Percentiles rank a stretch among this genome's conserved stretches.
Evolutionary conservation across 1,140 invertebrate species (phyloP).

Genomic region (Halyomorpha halys): DNA sequence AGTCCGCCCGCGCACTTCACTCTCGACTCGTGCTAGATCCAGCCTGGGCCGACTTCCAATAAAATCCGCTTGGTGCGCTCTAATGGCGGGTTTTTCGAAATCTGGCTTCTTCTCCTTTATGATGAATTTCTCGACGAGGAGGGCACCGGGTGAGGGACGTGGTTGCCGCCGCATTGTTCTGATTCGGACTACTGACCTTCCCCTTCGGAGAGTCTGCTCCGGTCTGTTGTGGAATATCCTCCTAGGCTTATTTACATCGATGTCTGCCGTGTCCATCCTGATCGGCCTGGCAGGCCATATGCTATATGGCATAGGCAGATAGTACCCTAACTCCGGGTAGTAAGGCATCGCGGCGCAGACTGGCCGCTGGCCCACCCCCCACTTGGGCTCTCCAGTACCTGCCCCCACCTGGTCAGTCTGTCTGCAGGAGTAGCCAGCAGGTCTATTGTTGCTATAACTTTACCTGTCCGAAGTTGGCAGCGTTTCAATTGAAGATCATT

Average conservation of each 20-base stretch:
- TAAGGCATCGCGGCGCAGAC: slow-evolving; percentile 1
- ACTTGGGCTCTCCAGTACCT: neutral
- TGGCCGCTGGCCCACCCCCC: neutral
- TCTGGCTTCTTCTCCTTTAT: slow-evolving; percentile 45
- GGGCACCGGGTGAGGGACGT: slow-evolving; percentile 47
- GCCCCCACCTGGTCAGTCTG: neutral
- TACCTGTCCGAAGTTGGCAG: no score
- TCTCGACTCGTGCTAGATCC: neutral
- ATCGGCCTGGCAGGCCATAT: neutral
- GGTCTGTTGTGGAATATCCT: neutral
- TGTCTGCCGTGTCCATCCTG: slow-evolving; percentile 14
- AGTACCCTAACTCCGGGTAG: slow-evolving; percentile 6
- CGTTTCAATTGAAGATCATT: no score
- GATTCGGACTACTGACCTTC: slow-evolving; percentile 18
- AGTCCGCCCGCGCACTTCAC: neutral
- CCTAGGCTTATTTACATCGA: neutral
- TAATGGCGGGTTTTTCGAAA: slow-evolving; percentile 2
- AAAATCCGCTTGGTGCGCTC: slow-evolving; percentile 12
- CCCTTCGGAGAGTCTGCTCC: neutral
- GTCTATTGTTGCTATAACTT: no score
- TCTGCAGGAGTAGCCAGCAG: neutral
- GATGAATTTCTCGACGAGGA: slow-evolving; percentile 62
- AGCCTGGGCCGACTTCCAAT: neutral
- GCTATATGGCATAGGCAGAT: neutral
- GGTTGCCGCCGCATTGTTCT: slow-evolving; percentile 39